These are phyloP conservation scores for Pica pica DNA, from an alignment of 2,113 vertebrate species.

Conservation along the genomic window DNA sequence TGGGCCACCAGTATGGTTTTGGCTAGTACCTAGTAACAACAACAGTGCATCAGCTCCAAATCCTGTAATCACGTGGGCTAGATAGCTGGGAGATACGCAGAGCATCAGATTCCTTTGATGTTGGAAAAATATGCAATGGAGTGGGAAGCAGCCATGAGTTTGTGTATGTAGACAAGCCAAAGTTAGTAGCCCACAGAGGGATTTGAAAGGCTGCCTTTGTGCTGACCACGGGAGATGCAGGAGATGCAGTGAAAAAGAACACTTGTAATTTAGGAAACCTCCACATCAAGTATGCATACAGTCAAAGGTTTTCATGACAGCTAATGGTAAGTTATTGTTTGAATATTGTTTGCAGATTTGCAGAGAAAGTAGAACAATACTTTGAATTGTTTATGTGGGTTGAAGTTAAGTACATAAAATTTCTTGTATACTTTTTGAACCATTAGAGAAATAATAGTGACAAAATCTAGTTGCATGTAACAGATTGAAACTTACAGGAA, in stretches of 20 bases:
- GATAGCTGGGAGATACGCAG: neutral
- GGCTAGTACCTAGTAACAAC: neutral
- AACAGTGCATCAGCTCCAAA: neutral
- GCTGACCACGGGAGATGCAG: neutral
- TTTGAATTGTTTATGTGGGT: neutral
- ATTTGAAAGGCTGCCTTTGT: neutral
- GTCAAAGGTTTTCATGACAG: neutral
- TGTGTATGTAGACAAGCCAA: neutral
- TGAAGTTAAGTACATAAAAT: neutral
- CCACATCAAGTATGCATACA: neutral
- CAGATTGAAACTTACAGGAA: neutral
- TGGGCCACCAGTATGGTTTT: neutral
- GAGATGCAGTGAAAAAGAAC: neutral
- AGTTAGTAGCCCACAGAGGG: neutral
- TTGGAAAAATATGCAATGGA: neutral
- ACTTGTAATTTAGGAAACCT: neutral
- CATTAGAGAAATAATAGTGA: neutral
- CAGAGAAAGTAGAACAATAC: neutral
- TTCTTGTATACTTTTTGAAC: neutral
- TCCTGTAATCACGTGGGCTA: neutral
- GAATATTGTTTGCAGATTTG: neutral
- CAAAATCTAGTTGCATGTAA: neutral
- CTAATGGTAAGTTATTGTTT: neutral
- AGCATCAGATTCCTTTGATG: neutral
- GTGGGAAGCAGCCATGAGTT: neutral